A percentile compares a stretch with the other conserved stretches of the same genome.
These are phyloP conservation scores for Sphaeramia orbicularis DNA, from an alignment of 2,797 vertebrate species.

Conservation along the genomic window DNA sequence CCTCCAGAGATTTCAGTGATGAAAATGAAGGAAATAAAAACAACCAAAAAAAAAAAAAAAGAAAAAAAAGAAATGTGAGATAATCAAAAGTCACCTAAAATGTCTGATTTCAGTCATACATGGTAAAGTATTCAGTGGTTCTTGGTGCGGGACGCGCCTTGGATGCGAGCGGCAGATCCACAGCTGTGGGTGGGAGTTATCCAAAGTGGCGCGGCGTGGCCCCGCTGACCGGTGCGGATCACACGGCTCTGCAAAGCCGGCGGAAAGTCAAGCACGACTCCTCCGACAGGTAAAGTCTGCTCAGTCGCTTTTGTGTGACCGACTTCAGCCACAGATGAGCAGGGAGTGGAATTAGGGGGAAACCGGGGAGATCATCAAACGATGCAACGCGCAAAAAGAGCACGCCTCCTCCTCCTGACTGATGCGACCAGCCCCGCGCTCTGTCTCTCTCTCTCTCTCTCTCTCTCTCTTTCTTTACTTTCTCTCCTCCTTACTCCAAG, in stretches of 20 bases:
- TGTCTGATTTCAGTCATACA: slow-evolving; percentile 71
- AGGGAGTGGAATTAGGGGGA: slow-evolving; percentile 50
- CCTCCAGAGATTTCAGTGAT: slow-evolving; percentile 33
- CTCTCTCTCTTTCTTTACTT: slow-evolving; percentile 10
- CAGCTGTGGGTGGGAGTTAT: slow-evolving; percentile 66
- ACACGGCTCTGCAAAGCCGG: slow-evolving; percentile 41
- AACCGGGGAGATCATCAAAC: slow-evolving; percentile 67
- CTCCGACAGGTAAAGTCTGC: slow-evolving; percentile 77
- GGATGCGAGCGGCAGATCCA: slow-evolving; percentile 64
- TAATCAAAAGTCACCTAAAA: slow-evolving; percentile 63
- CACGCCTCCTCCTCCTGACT: slow-evolving; percentile 81
- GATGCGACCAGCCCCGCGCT: slow-evolving; percentile 71
- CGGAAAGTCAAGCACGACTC: slow-evolving; percentile 77
- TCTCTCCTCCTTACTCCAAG: slow-evolving; percentile 43
- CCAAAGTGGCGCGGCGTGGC: slow-evolving; percentile 74
- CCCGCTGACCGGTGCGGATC: slow-evolving; percentile 81
- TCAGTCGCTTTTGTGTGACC: slow-evolving; percentile 76
- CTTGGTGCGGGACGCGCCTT: slow-evolving; percentile 46
- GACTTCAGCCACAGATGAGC: slow-evolving; percentile 74
- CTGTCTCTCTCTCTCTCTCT: slow-evolving; percentile 34
- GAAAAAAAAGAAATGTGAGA: background rate
- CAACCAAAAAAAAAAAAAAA: slow-evolving; percentile 1
- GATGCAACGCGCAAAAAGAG: slow-evolving; percentile 70
- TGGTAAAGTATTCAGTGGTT: slow-evolving; percentile 61
- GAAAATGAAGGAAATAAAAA: no score